Evolutionary conservation across 92 coral and sea anemone genomes (phyloP).

Genomic region (Bergia sp.): DNA sequence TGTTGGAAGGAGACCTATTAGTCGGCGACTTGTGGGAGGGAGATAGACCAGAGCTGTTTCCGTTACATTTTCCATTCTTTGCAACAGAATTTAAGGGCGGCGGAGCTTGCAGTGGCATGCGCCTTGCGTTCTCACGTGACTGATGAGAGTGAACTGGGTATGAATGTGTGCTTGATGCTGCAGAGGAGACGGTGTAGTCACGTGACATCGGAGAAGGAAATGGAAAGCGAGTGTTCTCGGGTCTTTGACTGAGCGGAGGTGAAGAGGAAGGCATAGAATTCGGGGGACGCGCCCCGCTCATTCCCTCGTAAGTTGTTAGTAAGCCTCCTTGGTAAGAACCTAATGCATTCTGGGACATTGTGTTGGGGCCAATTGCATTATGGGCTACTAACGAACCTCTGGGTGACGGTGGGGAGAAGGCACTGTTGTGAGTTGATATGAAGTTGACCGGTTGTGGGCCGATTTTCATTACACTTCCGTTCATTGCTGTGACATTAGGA

Average conservation of each 20-base stretch:
- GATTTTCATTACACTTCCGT: conserved; percentile 23
- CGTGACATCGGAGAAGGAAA: conserved; percentile 16
- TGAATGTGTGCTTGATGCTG: conserved; percentile 26
- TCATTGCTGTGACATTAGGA: not conserved
- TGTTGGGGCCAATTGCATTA: not conserved
- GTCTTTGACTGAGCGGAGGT: conserved; percentile 20
- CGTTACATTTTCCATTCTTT: conserved; percentile 36
- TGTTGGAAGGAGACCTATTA: conserved; percentile 11
- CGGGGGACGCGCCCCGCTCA: not conserved
- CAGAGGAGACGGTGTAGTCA: conserved; percentile 11
- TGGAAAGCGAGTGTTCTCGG: conserved; percentile 36
- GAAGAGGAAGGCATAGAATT: conserved; percentile 18
- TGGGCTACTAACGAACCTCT: not conserved
- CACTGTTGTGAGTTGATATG: conserved; percentile 40
- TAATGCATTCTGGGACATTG: conserved; percentile 12
- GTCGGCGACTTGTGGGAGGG: conserved; percentile 21
- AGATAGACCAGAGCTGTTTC: not conserved
- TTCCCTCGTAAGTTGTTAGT: conserved; percentile 18
- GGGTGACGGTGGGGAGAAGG: conserved; percentile 39
- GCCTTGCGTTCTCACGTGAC: conserved; percentile 26
- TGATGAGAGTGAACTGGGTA: conserved; percentile 23
- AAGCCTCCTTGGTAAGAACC: conserved; percentile 26
- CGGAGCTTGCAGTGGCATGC: conserved; percentile 37
- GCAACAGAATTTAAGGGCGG: conserved; percentile 40
- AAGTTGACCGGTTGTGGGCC: conserved; percentile 24